Conservation (phyloP, 2,888 invertebrate genomes). For the Empis stercorea region DNA sequence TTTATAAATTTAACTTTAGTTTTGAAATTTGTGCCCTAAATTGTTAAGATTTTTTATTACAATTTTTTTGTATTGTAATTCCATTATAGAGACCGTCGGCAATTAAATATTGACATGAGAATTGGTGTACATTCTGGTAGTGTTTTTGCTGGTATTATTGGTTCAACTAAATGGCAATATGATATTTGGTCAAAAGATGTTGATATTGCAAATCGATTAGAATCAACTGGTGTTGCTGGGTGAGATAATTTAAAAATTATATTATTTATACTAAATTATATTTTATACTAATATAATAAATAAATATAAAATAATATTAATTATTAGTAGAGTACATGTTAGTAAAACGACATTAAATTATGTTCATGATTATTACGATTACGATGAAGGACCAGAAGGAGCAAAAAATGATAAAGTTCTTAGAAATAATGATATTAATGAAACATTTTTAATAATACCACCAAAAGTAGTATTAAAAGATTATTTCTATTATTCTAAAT, state of each 20-base stretch:
- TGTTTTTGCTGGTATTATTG: constrained; percentile 83
- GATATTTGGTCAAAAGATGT: constrained; percentile 94
- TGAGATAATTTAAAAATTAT: constrained; percentile 27
- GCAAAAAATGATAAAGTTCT: constrained; percentile 56
- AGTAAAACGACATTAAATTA: constrained; percentile 67
- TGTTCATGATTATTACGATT: constrained; percentile 52
- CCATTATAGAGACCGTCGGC: constrained; percentile 49
- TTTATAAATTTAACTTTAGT: no score
- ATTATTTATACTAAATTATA: no score
- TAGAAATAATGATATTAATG: constrained; percentile 50
- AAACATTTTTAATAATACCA: constrained; percentile 71
- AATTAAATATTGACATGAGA: constrained; percentile 85
- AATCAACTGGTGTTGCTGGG: constrained; percentile 82
- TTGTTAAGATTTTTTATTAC: no score
- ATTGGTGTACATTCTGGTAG: constrained; percentile 91
- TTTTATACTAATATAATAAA: no score
- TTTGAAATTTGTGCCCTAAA: no score
- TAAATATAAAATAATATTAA: no score
- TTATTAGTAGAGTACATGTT: constrained; percentile 65
- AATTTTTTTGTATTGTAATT: constrained; percentile 6
- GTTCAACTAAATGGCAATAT: constrained; percentile 89
- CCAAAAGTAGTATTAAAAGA: constrained; percentile 34
- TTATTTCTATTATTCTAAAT: constrained; percentile 3
- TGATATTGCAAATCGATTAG: constrained; percentile 89
- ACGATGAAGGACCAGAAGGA: constrained; percentile 60